These are phyloP conservation scores for Oophaga pumilio DNA, from an alignment of 2,113 vertebrate species.

Conservation along the genomic window DNA sequence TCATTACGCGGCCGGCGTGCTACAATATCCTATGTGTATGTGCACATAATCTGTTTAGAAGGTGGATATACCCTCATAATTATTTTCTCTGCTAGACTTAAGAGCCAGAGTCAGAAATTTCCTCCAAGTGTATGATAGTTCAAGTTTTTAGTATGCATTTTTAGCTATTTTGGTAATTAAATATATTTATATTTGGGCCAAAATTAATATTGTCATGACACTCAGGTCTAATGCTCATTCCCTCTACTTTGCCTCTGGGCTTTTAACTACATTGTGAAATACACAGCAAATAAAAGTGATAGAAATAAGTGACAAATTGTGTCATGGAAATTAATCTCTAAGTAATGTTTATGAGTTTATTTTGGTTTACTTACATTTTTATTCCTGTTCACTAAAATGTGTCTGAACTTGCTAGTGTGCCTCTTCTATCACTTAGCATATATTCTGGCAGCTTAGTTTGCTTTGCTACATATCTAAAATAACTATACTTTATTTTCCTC, in stretches of 20 bases:
- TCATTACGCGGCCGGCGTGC: too few relatives aligned
- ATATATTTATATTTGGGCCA: not conserved
- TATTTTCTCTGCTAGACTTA: not conserved
- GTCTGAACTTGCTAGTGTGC: not conserved
- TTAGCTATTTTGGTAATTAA: not conserved
- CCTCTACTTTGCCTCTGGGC: not conserved
- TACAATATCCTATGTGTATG: too few relatives aligned
- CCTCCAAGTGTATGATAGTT: not conserved
- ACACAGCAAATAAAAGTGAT: not conserved
- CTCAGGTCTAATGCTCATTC: not conserved
- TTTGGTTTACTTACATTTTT: constrained; percentile 8
- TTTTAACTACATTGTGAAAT: not conserved
- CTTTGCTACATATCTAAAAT: not conserved
- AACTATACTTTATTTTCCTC: not conserved
- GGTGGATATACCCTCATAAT: not conserved
- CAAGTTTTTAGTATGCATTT: not conserved
- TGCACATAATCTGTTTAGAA: not conserved
- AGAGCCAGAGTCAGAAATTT: not conserved
- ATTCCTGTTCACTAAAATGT: not conserved
- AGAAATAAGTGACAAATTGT: not conserved
- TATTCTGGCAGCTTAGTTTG: not conserved
- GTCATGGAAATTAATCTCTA: not conserved
- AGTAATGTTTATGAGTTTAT: constrained; percentile 19
- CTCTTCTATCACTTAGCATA: not conserved
- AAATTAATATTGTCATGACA: not conserved